These are phyloP conservation scores for Arge pagana DNA, from an alignment of 2,888 invertebrate species.

Conservation along the genomic window DNA sequence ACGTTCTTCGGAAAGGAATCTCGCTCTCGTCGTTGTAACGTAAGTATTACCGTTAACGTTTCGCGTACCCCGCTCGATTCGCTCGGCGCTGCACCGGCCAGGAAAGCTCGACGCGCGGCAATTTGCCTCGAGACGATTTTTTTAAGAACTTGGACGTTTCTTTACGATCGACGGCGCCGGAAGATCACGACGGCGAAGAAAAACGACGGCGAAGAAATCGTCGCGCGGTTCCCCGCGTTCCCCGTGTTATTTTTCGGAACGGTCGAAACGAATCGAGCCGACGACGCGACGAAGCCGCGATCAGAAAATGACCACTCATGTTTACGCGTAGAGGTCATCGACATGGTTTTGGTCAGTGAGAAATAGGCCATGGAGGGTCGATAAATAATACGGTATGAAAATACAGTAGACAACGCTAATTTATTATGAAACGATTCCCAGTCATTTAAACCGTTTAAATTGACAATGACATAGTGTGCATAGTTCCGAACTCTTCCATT, in stretches of 20 bases:
- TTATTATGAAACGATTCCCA: conserved; percentile 49
- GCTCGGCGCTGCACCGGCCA: no score
- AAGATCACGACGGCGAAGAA: conserved; percentile 2
- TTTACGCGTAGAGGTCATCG: conserved; percentile 10
- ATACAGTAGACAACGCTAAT: conserved; percentile 36
- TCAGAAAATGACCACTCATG: conserved; percentile 5
- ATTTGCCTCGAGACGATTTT: no score
- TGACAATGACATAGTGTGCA: conserved; percentile 52
- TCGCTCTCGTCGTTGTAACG: no score
- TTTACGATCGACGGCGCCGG: neutral
- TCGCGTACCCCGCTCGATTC: no score
- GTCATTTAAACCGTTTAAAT: conserved; percentile 42
- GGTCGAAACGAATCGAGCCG: neutral
- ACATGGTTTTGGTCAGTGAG: conserved; percentile 7
- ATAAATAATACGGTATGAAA: conserved; percentile 2
- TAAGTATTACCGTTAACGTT: no score
- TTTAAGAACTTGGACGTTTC: no score
- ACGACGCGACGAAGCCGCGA: neutral
- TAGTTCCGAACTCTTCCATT: conserved; percentile 43
- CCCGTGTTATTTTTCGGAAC: neutral
- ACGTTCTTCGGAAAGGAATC: no score
- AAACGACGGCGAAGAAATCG: conserved; percentile 13
- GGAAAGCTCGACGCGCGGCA: no score
- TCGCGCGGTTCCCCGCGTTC: neutral
- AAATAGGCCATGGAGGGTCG: conserved; percentile 18